Evolutionary conservation across 2,888 invertebrate species (phyloP).

Genomic region (Hoplodrina blanda): DNA sequence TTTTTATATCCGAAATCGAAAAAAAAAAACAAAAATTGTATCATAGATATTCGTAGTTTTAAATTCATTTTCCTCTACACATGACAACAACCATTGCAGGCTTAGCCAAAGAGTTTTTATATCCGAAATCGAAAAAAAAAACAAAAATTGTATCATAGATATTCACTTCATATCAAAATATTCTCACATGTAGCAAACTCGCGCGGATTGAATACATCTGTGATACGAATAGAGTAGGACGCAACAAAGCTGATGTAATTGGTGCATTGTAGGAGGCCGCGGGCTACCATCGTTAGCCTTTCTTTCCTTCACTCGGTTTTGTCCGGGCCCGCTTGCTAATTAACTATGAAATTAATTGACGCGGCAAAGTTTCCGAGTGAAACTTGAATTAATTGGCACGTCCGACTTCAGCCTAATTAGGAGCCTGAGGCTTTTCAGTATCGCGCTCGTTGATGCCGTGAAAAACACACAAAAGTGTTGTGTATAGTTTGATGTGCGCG

Average conservation of each 20-base stretch:
- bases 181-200: constrained; percentile 17
- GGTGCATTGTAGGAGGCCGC: constrained; percentile 86
- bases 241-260: constrained; percentile 86
- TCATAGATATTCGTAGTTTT: background rate
- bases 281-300: constrained; percentile 88
- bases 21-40: constrained; percentile 19
- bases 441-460: constrained; percentile 87
- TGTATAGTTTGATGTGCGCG: constrained; percentile 68
- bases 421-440: constrained; percentile 90
- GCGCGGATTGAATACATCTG: constrained; percentile 72
- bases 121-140: constrained; percentile 38
- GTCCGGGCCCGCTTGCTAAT: constrained; percentile 87
- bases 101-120: constrained; percentile 1
- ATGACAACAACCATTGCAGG: background rate
- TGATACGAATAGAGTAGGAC: constrained; percentile 74
- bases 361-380: constrained; percentile 90
- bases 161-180: constrained; percentile 1
- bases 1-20: constrained; percentile 27
- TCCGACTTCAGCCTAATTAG: constrained; percentile 91
- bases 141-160: background rate
- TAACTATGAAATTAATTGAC: constrained; percentile 91
- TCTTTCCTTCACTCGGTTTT: constrained; percentile 88
- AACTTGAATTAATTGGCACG: constrained; percentile 91
- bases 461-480: constrained; percentile 90
- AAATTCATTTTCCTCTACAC: no score